Evolutionary conservation across 2,888 invertebrate genomes (phyloP).

Genomic region (Nesidiocoris tenuis): DNA sequence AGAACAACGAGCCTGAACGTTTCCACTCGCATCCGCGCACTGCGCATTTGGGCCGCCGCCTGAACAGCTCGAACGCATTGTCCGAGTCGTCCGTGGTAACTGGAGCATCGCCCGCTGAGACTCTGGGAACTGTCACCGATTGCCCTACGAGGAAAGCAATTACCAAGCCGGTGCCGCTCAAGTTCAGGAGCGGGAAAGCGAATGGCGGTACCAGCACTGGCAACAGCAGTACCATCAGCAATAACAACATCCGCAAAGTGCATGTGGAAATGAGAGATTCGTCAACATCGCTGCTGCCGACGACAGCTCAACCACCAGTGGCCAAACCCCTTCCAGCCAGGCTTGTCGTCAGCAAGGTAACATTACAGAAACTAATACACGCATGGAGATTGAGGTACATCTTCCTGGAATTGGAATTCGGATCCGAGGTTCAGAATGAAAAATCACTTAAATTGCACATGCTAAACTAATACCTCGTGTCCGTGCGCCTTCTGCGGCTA

Average conservation of each 20-base stretch:
- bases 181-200: conserved; percentile 53
- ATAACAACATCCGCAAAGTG: conserved; percentile 2
- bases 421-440: too few relatives aligned
- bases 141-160: conserved; percentile 23
- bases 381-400: too few relatives aligned
- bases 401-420: too few relatives aligned
- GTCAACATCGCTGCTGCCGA: conserved; percentile 6
- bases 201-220: conserved; percentile 13
- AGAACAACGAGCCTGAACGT: conserved; percentile 68
- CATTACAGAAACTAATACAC: too few relatives aligned
- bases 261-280: conserved; percentile 17
- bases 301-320: neutral
- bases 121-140: neutral
- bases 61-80: neutral
- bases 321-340: conserved; percentile 21
- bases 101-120: neutral
- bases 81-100: neutral
- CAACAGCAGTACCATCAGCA: neutral
- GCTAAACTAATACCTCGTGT: too few relatives aligned
- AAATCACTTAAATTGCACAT: too few relatives aligned
- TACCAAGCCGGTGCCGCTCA: conserved; percentile 59
- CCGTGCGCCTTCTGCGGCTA: too few relatives aligned
- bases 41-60: neutral
- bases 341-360: conserved; percentile 21
- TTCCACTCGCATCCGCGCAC: conserved; percentile 61